phyloP scores from a whole-genome alignment of 2,113 vertebrate species.

The Gnathonemus longibarbis region DNA sequence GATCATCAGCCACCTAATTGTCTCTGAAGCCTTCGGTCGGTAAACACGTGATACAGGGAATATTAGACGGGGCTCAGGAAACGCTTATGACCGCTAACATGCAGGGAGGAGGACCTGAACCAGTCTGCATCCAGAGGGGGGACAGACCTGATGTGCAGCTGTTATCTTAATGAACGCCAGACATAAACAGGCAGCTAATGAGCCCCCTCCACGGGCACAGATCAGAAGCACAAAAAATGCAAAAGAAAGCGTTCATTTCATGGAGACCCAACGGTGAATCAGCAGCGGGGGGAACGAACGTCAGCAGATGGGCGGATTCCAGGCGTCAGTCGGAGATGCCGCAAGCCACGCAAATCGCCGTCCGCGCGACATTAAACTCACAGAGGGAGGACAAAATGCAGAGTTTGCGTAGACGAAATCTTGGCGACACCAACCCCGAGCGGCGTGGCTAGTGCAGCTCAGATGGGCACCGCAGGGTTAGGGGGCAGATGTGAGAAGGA shows the following conservation, averaged over 20 bases:
- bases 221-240: neutral
- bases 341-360: neutral
- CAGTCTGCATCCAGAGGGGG: neutral
- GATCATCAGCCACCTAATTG: neutral
- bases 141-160: neutral
- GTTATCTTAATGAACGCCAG: neutral
- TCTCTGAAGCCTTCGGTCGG: neutral
- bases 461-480: neutral
- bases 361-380: neutral
- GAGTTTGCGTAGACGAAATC: neutral
- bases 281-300: neutral
- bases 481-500: neutral
- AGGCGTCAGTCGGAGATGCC: neutral
- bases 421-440: neutral
- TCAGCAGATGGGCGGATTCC: neutral
- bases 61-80: neutral
- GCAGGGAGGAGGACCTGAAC: neutral
- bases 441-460: neutral
- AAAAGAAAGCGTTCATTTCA: slow-evolving; percentile 1
- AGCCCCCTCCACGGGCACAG: neutral
- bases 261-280: neutral
- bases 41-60: neutral
- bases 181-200: neutral
- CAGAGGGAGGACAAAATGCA: neutral
- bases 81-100: neutral